Evolutionary conservation across 2,888 invertebrate species (phyloP).

Genomic region (Papilio gigon): DNA sequence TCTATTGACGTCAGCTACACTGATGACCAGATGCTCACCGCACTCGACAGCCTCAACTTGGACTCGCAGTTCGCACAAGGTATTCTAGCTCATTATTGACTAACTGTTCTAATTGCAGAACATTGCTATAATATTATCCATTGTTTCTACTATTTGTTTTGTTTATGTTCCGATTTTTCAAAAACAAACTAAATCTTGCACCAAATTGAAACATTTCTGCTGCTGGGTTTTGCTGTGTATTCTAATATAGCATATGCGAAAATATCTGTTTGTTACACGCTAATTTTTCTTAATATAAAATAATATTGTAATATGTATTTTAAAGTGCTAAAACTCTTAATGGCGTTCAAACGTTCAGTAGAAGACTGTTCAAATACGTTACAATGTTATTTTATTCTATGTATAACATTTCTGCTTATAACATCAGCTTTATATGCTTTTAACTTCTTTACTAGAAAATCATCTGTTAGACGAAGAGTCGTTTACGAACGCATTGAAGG

Average conservation of each 20-base stretch:
- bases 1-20: conserved; percentile 76
- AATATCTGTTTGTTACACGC: background rate
- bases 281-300: background rate
- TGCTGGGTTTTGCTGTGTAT: background rate
- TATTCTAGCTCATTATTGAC: conserved; percentile 46
- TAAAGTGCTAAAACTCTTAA: background rate
- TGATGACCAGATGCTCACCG: conserved; percentile 73
- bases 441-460: conserved; percentile 60
- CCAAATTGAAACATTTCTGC: too few species aligned
- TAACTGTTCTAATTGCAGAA: too few species aligned
- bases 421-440: conserved; percentile 23
- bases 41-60: conserved; percentile 67
- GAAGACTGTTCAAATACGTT: too few species aligned
- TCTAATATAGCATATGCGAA: background rate
- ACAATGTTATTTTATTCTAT: background rate
- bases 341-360: background rate
- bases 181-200: too few species aligned
- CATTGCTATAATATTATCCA: too few species aligned
- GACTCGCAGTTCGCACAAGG: conserved; percentile 68
- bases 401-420: conserved; percentile 18
- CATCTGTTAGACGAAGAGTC: conserved; percentile 72
- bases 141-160: too few species aligned
- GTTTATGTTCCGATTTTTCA: too few species aligned
- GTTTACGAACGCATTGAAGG: conserved; percentile 64
- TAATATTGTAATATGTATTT: background rate